These are phyloP conservation scores for Crossaster papposus DNA, from an alignment of 53 echinoderm and acorn worm species.

Conservation along the genomic window DNA sequence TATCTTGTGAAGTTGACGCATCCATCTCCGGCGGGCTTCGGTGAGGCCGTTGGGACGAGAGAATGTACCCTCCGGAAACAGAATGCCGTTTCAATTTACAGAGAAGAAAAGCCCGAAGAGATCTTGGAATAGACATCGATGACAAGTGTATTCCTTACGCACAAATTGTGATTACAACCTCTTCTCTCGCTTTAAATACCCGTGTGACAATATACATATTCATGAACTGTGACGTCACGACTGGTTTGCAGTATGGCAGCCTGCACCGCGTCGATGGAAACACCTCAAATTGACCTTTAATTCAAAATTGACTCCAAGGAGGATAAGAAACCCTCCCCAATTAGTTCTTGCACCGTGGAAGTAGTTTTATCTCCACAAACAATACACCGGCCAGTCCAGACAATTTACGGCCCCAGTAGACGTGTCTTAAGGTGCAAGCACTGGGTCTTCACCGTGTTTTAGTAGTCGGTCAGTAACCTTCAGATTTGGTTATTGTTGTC, in stretches of 20 bases:
- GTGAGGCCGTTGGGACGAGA: constrained; percentile 8
- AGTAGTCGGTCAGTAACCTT: not conserved
- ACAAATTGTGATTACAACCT: not conserved
- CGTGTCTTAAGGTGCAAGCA: not conserved
- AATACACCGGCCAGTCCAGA: not conserved
- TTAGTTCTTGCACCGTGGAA: not conserved
- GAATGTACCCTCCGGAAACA: constrained; percentile 36
- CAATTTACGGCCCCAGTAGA: not conserved
- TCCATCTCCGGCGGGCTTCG: constrained; percentile 22
- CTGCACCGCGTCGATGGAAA: not conserved
- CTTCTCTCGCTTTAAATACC: not conserved
- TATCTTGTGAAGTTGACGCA: constrained; percentile 48
- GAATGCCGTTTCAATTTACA: constrained; percentile 12
- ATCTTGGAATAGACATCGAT: not conserved
- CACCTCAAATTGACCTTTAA: constrained; percentile 1
- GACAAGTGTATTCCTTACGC: not conserved
- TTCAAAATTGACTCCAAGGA: not conserved
- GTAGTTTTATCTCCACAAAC: not conserved
- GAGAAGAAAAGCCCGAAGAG: not conserved
- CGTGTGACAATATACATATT: not conserved
- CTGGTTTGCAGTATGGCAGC: not conserved
- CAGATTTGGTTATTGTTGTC: not conserved
- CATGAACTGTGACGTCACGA: not conserved
- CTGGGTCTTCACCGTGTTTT: not conserved
- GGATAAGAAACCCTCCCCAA: not conserved